Conservation (phyloP, 2,797 vertebrate genomes). For the Xenops minutus region DNA sequence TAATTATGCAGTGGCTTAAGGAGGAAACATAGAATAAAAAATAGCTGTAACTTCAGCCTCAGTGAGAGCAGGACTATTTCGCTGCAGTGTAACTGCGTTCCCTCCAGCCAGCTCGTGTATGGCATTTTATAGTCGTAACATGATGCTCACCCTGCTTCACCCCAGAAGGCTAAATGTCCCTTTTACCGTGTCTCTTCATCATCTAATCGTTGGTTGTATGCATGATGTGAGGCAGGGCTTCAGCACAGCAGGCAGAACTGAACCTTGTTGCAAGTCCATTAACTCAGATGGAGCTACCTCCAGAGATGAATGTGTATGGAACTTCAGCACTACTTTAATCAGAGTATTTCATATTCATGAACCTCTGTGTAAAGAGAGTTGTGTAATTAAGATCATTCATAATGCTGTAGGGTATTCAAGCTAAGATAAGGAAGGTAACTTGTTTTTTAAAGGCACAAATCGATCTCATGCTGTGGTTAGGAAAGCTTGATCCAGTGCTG, state of each 20-base stretch:
- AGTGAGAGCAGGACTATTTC: not conserved
- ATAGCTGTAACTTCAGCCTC: not conserved
- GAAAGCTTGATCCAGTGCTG: not conserved
- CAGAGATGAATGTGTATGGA: slow-evolving; percentile 22
- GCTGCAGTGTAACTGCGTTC: not conserved
- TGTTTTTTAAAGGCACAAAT: slow-evolving; percentile 9
- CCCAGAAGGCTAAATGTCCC: not conserved
- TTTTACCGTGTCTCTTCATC: not conserved
- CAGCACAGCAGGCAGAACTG: not conserved
- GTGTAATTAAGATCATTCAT: slow-evolving; percentile 24
- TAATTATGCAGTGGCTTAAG: not conserved
- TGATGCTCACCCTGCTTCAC: not conserved
- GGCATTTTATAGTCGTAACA: not conserved
- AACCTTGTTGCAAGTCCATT: slow-evolving; percentile 3
- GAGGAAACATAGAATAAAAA: not conserved
- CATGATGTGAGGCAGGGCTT: not conserved
- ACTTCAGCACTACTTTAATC: not conserved
- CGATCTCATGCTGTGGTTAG: not conserved
- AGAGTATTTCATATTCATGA: slow-evolving; percentile 27
- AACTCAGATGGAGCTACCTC: not conserved
- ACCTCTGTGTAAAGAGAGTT: not conserved
- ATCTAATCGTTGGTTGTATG: not conserved
- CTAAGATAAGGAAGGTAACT: slow-evolving; percentile 21
- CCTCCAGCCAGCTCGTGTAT: not conserved
- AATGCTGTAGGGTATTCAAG: not conserved